These are phyloP conservation scores for Balaenoptera acutorostrata DNA, from an alignment of 2,113 vertebrate species.

Conservation along the genomic window DNA sequence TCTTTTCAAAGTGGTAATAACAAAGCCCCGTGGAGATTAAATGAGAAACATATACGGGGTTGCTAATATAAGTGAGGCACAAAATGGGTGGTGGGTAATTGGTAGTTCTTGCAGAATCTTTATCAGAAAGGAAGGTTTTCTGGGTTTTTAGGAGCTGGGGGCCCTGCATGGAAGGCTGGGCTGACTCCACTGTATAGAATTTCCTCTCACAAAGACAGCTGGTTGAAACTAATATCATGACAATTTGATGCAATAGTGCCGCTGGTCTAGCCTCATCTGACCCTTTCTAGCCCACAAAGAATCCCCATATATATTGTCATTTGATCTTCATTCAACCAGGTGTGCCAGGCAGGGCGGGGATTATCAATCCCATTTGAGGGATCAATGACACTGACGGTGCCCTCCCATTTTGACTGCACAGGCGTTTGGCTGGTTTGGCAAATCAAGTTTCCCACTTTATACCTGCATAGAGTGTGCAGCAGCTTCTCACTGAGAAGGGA, in stretches of 20 bases:
- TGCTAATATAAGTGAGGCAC: neutral
- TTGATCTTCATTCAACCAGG: neutral
- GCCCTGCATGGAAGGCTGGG: neutral
- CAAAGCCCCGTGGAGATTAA: neutral
- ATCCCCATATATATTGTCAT: neutral
- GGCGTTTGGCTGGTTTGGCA: neutral
- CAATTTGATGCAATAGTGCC: fast-evolving
- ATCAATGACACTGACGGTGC: neutral
- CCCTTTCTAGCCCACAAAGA: neutral
- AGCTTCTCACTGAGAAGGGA: neutral
- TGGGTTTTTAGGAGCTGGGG: neutral
- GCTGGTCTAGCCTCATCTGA: neutral
- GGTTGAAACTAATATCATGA: fast-evolving
- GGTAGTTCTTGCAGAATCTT: neutral
- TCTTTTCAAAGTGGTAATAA: neutral
- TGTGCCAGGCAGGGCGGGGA: neutral
- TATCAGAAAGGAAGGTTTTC: neutral
- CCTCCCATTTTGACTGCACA: neutral
- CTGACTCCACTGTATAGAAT: neutral
- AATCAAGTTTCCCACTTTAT: neutral
- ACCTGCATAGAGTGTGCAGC: fast-evolving
- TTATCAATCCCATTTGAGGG: neutral
- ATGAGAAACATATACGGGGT: neutral
- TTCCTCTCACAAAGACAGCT: neutral
- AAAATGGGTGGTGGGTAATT: neutral